A percentile compares a stretch with the other conserved stretches of the same genome.
phyloP scores from a whole-genome alignment of 2,797 vertebrate species.

The Tadarida brasiliensis region DNA sequence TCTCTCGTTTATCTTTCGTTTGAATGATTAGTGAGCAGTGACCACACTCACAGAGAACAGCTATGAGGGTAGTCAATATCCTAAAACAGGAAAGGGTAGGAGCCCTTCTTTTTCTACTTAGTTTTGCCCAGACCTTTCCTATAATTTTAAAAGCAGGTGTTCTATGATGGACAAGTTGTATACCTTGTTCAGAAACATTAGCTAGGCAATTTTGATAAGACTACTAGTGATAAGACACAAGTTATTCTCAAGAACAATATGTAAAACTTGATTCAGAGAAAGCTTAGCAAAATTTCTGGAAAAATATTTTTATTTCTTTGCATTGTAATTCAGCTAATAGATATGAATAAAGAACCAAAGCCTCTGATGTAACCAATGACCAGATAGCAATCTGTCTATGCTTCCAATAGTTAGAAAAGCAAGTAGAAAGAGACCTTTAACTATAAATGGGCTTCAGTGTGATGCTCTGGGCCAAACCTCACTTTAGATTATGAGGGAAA shows the following conservation, averaged over 20 bases:
- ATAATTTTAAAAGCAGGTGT: slow-evolving; percentile 60
- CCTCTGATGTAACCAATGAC: slow-evolving; percentile 21
- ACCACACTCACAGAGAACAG: slow-evolving; percentile 36
- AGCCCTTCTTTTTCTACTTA: not conserved
- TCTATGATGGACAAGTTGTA: not conserved
- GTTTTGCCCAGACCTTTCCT: slow-evolving; percentile 48
- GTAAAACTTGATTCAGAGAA: slow-evolving; percentile 59
- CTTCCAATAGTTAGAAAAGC: slow-evolving; percentile 14
- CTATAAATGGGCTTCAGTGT: not conserved
- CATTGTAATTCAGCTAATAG: slow-evolving; percentile 47
- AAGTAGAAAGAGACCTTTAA: slow-evolving; percentile 62
- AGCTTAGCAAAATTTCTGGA: slow-evolving; percentile 55
- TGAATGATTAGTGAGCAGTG: slow-evolving; percentile 32
- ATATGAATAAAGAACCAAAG: slow-evolving; percentile 54
- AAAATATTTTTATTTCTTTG: slow-evolving; percentile 38
- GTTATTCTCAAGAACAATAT: slow-evolving; percentile 55
- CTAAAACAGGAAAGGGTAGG: slow-evolving; percentile 51
- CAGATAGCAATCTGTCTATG: slow-evolving; percentile 42
- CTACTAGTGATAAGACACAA: slow-evolving; percentile 51
- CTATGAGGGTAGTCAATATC: slow-evolving; percentile 9
- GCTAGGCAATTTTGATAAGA: slow-evolving; percentile 51
- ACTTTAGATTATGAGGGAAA: slow-evolving; percentile 63
- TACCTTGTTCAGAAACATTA: slow-evolving; percentile 64
- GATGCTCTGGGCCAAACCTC: slow-evolving; percentile 36
- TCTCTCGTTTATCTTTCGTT: slow-evolving; percentile 56